Evolutionary conservation across 2,797 vertebrate species (phyloP).

Genomic region (Thripadectes ignobilis): DNA sequence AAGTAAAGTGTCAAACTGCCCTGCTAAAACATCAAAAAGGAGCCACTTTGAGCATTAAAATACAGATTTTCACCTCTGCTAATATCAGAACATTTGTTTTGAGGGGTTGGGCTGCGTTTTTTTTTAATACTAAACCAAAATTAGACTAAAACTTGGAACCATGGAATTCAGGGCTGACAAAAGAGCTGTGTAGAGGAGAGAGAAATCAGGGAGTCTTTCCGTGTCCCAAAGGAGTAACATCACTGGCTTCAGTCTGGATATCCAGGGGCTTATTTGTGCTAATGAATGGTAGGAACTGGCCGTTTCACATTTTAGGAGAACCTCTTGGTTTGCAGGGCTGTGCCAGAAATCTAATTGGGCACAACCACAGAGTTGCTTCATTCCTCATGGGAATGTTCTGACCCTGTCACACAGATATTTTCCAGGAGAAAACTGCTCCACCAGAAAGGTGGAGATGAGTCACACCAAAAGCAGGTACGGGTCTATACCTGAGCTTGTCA

Average conservation of each 20-base stretch:
- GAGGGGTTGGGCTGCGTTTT: rapidly evolving
- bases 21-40: background rate
- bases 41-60: background rate
- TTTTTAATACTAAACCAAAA: background rate
- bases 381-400: background rate
- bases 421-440: background rate
- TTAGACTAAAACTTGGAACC: background rate
- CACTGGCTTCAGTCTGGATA: background rate
- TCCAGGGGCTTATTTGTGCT: background rate
- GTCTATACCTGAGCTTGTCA: background rate
- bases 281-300: background rate
- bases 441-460: background rate
- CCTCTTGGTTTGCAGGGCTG: background rate
- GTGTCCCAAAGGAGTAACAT: background rate
- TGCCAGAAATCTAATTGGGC: background rate
- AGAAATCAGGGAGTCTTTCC: background rate
- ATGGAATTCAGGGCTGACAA: background rate
- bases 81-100: background rate
- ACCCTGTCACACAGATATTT: background rate
- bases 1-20: background rate
- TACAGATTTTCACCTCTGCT: background rate
- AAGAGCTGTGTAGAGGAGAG: background rate
- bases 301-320: background rate
- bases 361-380: background rate
- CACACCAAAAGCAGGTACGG: background rate